A percentile compares a stretch with the other conserved stretches of the same genome.
phyloP scores from a whole-genome alignment of 1,140 invertebrate species.

The Hirudo medicinalis region DNA sequence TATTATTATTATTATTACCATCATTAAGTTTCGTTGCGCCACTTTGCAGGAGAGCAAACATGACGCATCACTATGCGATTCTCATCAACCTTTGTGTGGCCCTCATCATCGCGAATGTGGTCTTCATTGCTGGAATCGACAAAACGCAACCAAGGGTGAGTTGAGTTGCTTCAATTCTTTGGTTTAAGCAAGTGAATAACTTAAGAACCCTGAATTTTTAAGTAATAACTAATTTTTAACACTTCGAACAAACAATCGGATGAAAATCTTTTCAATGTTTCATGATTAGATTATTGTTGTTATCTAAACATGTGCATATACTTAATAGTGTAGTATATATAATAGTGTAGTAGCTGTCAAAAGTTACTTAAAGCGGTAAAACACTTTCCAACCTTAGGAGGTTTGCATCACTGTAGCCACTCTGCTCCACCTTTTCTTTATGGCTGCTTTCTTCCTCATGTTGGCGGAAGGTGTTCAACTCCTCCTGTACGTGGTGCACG shows the following conservation, averaged over 20 bases:
- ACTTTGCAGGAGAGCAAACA: slow-evolving; percentile 22
- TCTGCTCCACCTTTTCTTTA: slow-evolving; percentile 25
- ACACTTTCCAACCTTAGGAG: background rate
- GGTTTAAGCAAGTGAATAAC: too few relatives aligned
- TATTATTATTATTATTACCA: background rate
- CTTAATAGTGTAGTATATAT: too few relatives aligned
- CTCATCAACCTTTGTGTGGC: slow-evolving; percentile 27
- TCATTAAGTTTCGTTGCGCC: background rate
- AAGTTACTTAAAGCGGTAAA: too few relatives aligned
- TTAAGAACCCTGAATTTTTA: too few relatives aligned
- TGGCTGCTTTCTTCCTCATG: slow-evolving; percentile 26
- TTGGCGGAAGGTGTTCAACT: slow-evolving; percentile 24
- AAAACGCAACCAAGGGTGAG: slow-evolving; percentile 25
- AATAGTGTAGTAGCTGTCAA: too few relatives aligned
- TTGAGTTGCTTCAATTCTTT: background rate
- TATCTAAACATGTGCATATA: too few relatives aligned
- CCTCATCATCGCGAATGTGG: slow-evolving; percentile 24
- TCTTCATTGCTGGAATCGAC: slow-evolving; percentile 26
- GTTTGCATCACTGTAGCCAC: slow-evolving; percentile 21
- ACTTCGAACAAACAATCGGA: too few relatives aligned
- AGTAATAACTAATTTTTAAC: too few relatives aligned
- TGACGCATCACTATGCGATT: slow-evolving; percentile 24
- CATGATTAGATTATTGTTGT: too few relatives aligned
- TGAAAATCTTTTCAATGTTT: too few relatives aligned
- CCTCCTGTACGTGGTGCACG: slow-evolving; percentile 22